A percentile compares a stretch with the other conserved stretches of the same genome.
phyloP scores from a whole-genome alignment of 2,797 vertebrate genomes.

The Melanotaenia parkinsoni region DNA sequence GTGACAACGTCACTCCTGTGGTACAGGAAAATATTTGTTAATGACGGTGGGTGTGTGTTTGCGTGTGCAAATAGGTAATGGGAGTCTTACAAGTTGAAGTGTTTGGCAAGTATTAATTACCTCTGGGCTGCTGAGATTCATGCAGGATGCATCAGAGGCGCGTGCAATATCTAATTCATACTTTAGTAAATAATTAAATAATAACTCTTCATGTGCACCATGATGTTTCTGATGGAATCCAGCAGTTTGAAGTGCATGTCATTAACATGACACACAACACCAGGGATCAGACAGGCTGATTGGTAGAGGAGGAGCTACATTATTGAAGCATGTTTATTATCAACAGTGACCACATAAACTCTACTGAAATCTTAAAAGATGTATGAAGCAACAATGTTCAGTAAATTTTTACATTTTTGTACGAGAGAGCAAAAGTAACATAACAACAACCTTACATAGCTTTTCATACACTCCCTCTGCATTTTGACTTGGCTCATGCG shows the following conservation, averaged over 20 bases:
- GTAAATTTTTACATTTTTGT: no score
- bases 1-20: constrained; percentile 66
- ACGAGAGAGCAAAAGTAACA: no score
- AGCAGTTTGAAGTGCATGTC: background rate
- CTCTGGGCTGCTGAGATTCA: constrained; percentile 48
- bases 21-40: constrained; percentile 60
- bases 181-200: constrained; percentile 11
- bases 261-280: background rate
- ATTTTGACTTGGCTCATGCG: no score
- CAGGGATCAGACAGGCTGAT: background rate
- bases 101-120: constrained; percentile 87
- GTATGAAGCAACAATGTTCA: no score
- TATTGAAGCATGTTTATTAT: no score
- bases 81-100: constrained; percentile 30
- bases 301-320: no score
- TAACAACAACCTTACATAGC: no score
- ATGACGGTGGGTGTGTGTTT: constrained; percentile 43
- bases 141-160: constrained; percentile 6
- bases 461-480: no score
- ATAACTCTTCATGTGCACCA: background rate
- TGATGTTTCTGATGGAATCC: constrained; percentile 2
- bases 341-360: background rate
- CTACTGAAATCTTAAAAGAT: background rate
- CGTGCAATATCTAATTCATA: constrained; percentile 24
- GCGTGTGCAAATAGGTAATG: constrained; percentile 16